Base-by-base conservation (phyloP, 2,888 invertebrate species). In the Polia nebulosa region DNA sequence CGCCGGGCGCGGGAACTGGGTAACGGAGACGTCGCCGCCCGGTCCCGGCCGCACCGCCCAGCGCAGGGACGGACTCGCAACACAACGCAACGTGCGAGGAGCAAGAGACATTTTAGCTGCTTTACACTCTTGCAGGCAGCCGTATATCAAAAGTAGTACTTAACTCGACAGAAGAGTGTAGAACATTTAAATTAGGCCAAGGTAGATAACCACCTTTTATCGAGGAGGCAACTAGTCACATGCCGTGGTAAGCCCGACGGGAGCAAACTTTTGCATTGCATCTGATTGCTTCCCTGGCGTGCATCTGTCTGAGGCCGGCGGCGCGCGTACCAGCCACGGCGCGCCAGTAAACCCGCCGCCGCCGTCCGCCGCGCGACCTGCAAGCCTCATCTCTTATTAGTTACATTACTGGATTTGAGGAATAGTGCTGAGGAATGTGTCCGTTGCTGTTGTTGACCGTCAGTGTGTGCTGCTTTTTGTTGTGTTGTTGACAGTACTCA, bases 1-100 rank as follows among this genome's bases (percentile, higher is more conserved):
- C 39, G 39, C 39, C n/a, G 39, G 39, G 47, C 58, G 59, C 63
- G 55, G 29, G 60, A 77, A 74, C 67, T 70, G 58, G 77, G 76
- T 71, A 78, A 68, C 60, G 34, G 79, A 64, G 81, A 69, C 68
- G 80, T 76, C 76, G 65, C 86, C 76, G 72, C 81, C 77, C 76
- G 76, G 56, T 83, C 74, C 83, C 34, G 5, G 34, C 32, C 39
- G 65, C 51, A 60, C 49, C 66, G 57, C 73, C 44, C 62, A 13
- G n/a, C 39, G 32, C 78, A 69, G 66, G 66, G 81, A 29, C 65
- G 81, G 8, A 76, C 55, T 81, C 44, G 52, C 32, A n/a, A 17
- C 39, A 39, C 63, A 25, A 39, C 20, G 60, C 20, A 6, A 20
- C 34, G 9, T 60, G 13, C 0, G 13, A 3, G 25, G 25, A 65